Base-by-base conservation (phyloP, 2,888 invertebrate genomes). In the Drosophila setosimentum region DNA sequence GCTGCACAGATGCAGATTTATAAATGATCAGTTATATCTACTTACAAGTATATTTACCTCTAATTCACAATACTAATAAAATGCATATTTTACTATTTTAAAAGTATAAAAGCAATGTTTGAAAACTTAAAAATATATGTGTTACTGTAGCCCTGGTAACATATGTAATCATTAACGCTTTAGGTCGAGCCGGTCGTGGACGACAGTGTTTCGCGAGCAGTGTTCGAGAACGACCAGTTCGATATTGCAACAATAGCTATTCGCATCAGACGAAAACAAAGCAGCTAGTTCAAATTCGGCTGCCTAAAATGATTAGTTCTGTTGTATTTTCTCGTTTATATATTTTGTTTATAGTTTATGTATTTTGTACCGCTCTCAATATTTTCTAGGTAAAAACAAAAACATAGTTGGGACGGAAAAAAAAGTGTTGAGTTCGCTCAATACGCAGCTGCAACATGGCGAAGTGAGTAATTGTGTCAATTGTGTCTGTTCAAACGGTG, bases 281-380 rank as follows among this genome's bases (percentile, higher is more conserved):
- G 68, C 54, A 79, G 65, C 68, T 67, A 51, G 40, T 49, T 29
- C n/a, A 30, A 61, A 85, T 63, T 71, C 73, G 78, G 68, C 67
- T 84, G 72, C 75, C 50, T 8, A 27, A 37, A 30, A 33, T 21
- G 24, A 13, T 24, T 11, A 48, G 24, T 18, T 48, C 27, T 24
- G 18, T 2, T 49, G 24, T 10, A 21, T n/a, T 37, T 49, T 50
- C 29, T 55, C 51, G 29, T 33, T 29, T 45, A 55, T 54, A 40
- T 45, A 42, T 30, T 16, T 8, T 24, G 33, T 29, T 32, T n/a
- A n/a, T n/a, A n/a, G 32, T 37, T 49, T 48, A 21, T 37, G 54
- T 59, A 42, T 32, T 42, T 48, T 30, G 32, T 32, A 58, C 10
- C 53, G 49, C 21, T 24, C 45, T 71, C 69, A 78, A 87, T 74